Conservation (phyloP, 2,888 invertebrate genomes). For the Leptopilina drosophilae region DNA sequence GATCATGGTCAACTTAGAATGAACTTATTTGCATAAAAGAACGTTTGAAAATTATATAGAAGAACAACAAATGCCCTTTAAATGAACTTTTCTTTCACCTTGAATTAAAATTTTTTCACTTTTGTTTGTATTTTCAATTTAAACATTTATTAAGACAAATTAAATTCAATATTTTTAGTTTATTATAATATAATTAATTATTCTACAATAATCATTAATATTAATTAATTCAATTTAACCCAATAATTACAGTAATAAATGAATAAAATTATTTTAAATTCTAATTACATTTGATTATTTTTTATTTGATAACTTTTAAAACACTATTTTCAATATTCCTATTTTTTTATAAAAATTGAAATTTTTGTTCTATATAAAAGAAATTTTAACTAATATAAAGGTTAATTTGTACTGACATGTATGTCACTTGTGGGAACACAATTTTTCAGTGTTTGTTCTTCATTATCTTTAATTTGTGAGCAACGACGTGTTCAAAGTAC, state of each 20-base stretch:
- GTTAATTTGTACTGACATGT: background rate
- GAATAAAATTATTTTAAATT: too few species aligned
- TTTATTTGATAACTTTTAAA: too few species aligned
- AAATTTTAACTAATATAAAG: too few species aligned
- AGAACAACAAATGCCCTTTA: slow-evolving; percentile 8
- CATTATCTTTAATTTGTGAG: slow-evolving; percentile 16
- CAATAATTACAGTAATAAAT: too few species aligned
- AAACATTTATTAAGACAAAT: background rate
- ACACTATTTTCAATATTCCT: too few species aligned
- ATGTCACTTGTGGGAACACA: background rate
- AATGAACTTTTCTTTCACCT: background rate
- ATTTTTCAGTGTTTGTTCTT: slow-evolving; percentile 1
- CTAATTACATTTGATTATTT: too few species aligned
- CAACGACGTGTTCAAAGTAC: slow-evolving; percentile 10
- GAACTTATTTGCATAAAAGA: background rate
- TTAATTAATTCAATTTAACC: too few species aligned
- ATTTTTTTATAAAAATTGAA: too few species aligned
- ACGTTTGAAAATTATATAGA: background rate
- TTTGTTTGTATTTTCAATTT: background rate
- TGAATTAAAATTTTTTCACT: background rate
- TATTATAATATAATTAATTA: too few species aligned
- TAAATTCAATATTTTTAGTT: too few species aligned
- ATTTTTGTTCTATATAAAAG: too few species aligned
- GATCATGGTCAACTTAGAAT: background rate
- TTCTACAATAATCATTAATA: too few species aligned